phyloP scores from a whole-genome alignment of 53 echinoderm and acorn worm species.

The Echinarachnius parma region DNA sequence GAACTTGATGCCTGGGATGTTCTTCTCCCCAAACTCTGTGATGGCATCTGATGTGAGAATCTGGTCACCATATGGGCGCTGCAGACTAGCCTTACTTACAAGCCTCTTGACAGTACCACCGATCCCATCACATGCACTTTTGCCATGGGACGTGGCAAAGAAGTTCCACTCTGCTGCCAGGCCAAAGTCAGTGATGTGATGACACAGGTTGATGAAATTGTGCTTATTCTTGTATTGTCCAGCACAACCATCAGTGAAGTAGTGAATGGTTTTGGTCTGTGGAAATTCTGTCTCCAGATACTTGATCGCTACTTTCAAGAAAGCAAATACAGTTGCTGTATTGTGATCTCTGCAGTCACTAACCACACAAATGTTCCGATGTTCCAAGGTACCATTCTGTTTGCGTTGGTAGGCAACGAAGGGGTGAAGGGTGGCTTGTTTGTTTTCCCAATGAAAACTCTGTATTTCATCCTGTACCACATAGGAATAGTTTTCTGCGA shows the following conservation, averaged over 20 bases:
- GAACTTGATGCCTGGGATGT: constrained; percentile 56
- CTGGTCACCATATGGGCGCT: constrained; percentile 44
- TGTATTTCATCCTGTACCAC: constrained; percentile 65
- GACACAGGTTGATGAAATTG: constrained; percentile 44
- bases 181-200: constrained; percentile 49
- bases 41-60: constrained; percentile 50
- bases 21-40: constrained; percentile 38
- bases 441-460: constrained; percentile 63
- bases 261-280: constrained; percentile 5
- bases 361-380: constrained; percentile 46
- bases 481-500: constrained; percentile 55
- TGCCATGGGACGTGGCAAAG: constrained; percentile 62
- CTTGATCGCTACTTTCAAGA: constrained; percentile 34
- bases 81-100: constrained; percentile 41
- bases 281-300: constrained; percentile 29
- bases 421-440: constrained; percentile 58
- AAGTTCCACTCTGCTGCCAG: constrained; percentile 52
- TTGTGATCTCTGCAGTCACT: constrained; percentile 55
- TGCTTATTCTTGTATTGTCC: constrained; percentile 56
- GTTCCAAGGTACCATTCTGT: constrained; percentile 34
- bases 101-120: constrained; percentile 58
- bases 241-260: constrained; percentile 64
- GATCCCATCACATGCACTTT: constrained; percentile 69
- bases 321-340: constrained; percentile 47
- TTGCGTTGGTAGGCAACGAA: constrained; percentile 40